Conservation (phyloP, 2,888 invertebrate genomes). For the Eurytoma adleriae region DNA sequence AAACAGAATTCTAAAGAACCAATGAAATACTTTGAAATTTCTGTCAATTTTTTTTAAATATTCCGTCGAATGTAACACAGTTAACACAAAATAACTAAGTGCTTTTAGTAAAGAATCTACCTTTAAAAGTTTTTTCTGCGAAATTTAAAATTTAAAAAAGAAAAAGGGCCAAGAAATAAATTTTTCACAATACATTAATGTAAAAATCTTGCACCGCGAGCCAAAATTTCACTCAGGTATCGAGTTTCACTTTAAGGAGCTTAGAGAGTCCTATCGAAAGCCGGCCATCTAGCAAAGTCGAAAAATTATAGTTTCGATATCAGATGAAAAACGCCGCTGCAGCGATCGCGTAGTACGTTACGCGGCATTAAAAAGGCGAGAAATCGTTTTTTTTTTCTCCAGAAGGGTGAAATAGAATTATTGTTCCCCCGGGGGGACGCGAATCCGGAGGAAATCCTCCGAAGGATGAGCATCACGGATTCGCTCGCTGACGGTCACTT, state of each 20-base stretch:
- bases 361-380: constrained; percentile 1
- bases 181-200: background rate
- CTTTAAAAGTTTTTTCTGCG: too few species aligned
- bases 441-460: constrained; percentile 32
- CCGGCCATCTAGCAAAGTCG: constrained; percentile 2
- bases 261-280: constrained; percentile 6
- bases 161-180: background rate
- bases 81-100: too few species aligned
- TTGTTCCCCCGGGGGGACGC: constrained; percentile 31
- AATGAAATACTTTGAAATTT: too few species aligned
- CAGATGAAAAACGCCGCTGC: constrained; percentile 25
- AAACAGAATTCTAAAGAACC: too few species aligned
- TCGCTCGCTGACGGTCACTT: constrained; percentile 25
- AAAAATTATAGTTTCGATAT: constrained; percentile 31
- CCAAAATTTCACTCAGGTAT: background rate
- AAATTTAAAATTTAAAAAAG: background rate
- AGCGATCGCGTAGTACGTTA: constrained; percentile 13
- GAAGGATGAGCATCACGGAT: constrained; percentile 24
- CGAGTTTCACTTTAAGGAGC: background rate
- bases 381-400: background rate
- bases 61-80: too few species aligned
- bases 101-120: too few species aligned
- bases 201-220: background rate
- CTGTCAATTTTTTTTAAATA: too few species aligned
- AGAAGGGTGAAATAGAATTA: constrained; percentile 46